Evolutionary conservation across 2,113 vertebrate species (phyloP).

Genomic region (Sander vitreus): DNA sequence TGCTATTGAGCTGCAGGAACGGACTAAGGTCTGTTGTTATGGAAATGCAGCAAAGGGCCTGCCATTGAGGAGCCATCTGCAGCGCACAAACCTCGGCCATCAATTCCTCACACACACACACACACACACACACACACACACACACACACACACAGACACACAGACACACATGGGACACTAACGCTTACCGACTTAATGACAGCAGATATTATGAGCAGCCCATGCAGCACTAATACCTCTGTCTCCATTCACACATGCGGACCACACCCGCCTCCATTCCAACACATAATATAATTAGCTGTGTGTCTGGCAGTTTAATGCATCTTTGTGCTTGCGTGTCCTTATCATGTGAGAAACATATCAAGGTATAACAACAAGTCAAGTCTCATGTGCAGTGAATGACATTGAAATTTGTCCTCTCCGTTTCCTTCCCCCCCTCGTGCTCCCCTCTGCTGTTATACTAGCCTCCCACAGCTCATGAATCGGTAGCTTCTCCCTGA

Average conservation of each 20-base stretch:
- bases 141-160: slow-evolving; percentile 26
- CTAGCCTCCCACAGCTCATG: slow-evolving; percentile 67
- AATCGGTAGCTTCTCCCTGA: slow-evolving; percentile 35
- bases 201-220: slow-evolving; percentile 49
- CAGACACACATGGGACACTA: background rate
- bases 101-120: slow-evolving; percentile 38
- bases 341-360: background rate
- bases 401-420: slow-evolving; percentile 49
- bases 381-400: slow-evolving; percentile 1
- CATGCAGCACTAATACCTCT: slow-evolving; percentile 65
- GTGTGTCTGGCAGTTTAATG: background rate
- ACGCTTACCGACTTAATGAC: background rate
- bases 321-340: background rate
- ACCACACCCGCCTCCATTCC: slow-evolving; percentile 45
- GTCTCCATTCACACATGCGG: slow-evolving; percentile 48
- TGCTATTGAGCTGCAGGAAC: slow-evolving; percentile 54
- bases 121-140: slow-evolving; percentile 19
- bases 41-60: slow-evolving; percentile 75
- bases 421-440: background rate
- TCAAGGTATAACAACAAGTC: background rate
- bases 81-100: slow-evolving; percentile 51
- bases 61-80: slow-evolving; percentile 82
- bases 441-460: slow-evolving; percentile 41
- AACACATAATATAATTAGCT: slow-evolving; percentile 25
- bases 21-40: slow-evolving; percentile 78